Conservation (phyloP, 2,113 vertebrate genomes). For the Aepyceros melampus region DNA sequence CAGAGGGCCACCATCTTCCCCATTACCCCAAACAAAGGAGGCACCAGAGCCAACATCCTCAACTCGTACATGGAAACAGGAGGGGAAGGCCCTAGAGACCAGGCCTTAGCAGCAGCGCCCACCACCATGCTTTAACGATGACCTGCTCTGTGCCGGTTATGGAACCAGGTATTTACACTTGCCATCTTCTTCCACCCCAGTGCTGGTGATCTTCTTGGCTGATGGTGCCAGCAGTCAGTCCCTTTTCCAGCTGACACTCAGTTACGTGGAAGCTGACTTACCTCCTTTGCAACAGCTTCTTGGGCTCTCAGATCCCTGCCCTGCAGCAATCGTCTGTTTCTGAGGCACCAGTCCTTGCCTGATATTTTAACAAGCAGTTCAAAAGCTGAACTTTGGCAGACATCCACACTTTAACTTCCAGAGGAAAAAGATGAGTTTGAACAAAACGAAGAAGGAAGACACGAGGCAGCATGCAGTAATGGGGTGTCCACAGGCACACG, state of each 20-base stretch:
- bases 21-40: background rate
- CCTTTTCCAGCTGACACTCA: background rate
- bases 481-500: accelerated
- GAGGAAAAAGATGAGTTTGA: background rate
- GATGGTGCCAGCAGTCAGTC: background rate
- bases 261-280: background rate
- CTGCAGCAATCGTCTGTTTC: background rate
- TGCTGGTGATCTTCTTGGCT: background rate
- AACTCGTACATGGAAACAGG: background rate
- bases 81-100: background rate
- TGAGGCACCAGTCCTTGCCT: background rate
- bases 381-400: background rate
- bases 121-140: background rate
- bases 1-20: too few species aligned
- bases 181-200: background rate
- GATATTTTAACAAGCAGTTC: background rate
- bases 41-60: background rate
- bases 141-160: background rate
- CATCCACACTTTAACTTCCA: background rate
- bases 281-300: background rate
- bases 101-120: too few species aligned
- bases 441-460: background rate
- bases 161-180: background rate
- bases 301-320: background rate
- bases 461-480: background rate